A percentile compares a stretch with the other conserved stretches of the same genome.
Evolutionary conservation across 2,888 invertebrate genomes (phyloP).

Genomic region (Plebejus anna): DNA sequence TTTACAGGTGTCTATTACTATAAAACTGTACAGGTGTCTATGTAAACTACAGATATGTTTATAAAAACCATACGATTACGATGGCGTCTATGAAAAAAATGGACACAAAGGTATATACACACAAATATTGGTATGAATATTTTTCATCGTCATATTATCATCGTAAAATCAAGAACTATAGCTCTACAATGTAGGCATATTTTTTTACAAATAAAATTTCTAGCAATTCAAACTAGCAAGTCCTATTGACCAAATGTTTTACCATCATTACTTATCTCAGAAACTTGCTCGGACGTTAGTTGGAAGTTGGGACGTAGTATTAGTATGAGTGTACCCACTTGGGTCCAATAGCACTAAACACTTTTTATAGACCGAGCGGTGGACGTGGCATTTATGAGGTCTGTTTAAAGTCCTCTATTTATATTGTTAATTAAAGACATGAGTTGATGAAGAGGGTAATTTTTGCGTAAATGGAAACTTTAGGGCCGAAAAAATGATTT

Average conservation of each 20-base stretch:
- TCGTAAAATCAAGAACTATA: background rate
- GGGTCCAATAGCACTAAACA: background rate
- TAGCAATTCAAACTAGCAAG: background rate
- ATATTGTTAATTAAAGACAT: background rate
- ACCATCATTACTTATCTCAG: background rate
- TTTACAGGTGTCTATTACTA: too few species aligned
- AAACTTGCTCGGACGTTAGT: background rate
- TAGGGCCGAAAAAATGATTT: too few species aligned
- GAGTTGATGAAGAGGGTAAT: too few species aligned
- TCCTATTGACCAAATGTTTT: background rate
- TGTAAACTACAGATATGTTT: too few species aligned
- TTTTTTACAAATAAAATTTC: background rate
- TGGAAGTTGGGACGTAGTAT: background rate
- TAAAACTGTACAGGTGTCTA: too few species aligned
- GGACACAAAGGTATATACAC: too few species aligned
- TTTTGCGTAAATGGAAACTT: too few species aligned
- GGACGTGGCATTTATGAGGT: background rate
- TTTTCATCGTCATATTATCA: too few species aligned
- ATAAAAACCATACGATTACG: too few species aligned
- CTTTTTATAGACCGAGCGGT: constrained; percentile 3
- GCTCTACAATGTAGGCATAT: background rate
- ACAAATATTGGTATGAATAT: too few species aligned
- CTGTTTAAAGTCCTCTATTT: background rate
- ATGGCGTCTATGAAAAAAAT: too few species aligned
- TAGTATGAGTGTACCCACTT: background rate